Conservation (phyloP, 64 coral and sea anemone genomes). For the Astreopora myriophthalma region DNA sequence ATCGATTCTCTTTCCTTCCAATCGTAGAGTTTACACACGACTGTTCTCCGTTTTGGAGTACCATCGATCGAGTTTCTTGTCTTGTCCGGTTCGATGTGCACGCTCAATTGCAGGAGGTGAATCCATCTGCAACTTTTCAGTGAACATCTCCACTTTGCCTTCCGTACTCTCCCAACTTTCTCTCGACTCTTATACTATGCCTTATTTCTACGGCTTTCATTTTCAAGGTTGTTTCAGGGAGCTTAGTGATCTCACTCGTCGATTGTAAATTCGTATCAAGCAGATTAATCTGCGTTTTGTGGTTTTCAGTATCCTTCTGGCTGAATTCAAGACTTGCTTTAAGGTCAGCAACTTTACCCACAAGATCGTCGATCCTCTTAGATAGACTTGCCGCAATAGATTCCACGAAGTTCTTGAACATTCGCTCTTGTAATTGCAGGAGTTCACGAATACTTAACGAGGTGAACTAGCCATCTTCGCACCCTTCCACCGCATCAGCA, state of each 20-base stretch:
- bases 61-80: not conserved
- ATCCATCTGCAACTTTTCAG: not conserved
- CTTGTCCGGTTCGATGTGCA: not conserved
- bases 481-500: not conserved
- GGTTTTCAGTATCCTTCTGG: not conserved
- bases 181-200: not conserved
- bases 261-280: not conserved
- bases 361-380: constrained; percentile 37
- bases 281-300: not conserved
- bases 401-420: constrained; percentile 55
- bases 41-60: not conserved
- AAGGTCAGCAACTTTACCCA: constrained; percentile 18
- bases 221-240: not conserved
- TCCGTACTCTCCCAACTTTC: not conserved
- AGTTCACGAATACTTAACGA: not conserved
- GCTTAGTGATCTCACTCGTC: not conserved
- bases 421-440: constrained; percentile 24
- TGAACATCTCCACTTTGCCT: not conserved
- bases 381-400: constrained; percentile 45
- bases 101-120: not conserved
- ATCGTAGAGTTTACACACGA: not conserved
- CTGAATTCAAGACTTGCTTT: constrained; percentile 24
- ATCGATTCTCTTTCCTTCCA: not conserved
- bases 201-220: not conserved
- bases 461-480: not conserved